These are phyloP conservation scores for Norana najaformis DNA, from an alignment of 2,888 invertebrate genomes.

Conservation along the genomic window DNA sequence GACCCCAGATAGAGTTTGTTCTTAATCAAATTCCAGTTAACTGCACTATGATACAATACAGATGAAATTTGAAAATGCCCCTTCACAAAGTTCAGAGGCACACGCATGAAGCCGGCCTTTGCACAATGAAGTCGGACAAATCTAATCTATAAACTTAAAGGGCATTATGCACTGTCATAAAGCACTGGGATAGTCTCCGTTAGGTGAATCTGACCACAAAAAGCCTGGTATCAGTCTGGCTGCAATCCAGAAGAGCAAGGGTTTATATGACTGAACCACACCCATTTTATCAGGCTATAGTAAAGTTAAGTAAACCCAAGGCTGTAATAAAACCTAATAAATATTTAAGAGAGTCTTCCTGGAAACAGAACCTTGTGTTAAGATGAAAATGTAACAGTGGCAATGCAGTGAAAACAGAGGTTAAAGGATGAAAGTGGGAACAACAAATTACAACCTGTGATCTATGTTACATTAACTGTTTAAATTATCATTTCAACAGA, in stretches of 20 bases:
- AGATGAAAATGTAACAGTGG: not conserved
- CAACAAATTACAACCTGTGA: not conserved
- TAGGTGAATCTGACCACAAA: not conserved
- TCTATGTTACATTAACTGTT: too few species aligned
- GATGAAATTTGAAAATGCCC: not conserved
- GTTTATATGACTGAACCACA: not conserved
- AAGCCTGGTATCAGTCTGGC: not conserved
- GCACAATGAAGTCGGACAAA: not conserved
- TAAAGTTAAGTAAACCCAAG: not conserved
- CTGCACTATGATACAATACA: not conserved
- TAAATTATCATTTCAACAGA: not conserved
- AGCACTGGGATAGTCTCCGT: not conserved
- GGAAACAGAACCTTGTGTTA: not conserved
- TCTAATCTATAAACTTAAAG: not conserved
- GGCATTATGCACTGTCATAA: not conserved
- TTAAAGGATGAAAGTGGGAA: not conserved
- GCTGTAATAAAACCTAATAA: not conserved
- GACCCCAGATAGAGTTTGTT: not conserved
- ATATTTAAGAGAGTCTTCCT: not conserved
- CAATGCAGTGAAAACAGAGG: not conserved
- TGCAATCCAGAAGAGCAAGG: not conserved
- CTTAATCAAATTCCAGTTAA: not conserved
- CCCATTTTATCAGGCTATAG: not conserved
- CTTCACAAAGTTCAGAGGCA: not conserved
- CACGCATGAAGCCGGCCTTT: not conserved